These are phyloP conservation scores for Forbesichthys papilliferus DNA, from an alignment of 2,113 vertebrate genomes.

Conservation along the genomic window DNA sequence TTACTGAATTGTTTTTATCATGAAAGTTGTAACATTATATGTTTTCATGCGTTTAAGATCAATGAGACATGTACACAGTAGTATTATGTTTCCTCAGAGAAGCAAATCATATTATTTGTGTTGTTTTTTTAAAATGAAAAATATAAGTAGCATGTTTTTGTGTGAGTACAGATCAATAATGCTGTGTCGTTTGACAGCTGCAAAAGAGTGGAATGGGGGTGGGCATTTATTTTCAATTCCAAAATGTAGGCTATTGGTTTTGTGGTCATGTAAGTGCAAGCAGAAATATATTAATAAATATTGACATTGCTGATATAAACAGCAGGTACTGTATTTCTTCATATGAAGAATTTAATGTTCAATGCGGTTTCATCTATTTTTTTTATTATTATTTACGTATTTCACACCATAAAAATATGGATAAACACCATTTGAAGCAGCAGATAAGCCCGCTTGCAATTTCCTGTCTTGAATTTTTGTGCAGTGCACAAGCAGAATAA, in stretches of 20 bases:
- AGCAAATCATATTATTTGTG: background rate
- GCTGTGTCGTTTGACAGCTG: conserved; percentile 10
- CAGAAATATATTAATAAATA: conserved; percentile 70
- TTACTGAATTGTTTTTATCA: background rate
- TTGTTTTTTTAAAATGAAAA: background rate
- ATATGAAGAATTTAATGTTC: conserved; percentile 58
- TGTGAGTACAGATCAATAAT: conserved; percentile 17
- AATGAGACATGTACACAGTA: background rate
- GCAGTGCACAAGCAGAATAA: conserved; percentile 41
- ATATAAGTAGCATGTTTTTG: background rate
- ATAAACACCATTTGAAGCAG: conserved; percentile 18
- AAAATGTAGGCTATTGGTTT: conserved; percentile 40
- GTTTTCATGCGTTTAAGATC: too few species aligned
- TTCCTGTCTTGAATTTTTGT: conserved; percentile 51
- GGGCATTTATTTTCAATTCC: conserved; percentile 49
- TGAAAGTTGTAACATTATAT: background rate
- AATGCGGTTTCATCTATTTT: conserved; percentile 31
- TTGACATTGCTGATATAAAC: conserved; percentile 62
- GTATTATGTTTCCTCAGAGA: background rate
- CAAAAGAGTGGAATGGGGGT: conserved; percentile 15
- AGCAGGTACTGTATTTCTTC: conserved; percentile 61
- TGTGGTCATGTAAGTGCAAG: conserved; percentile 46
- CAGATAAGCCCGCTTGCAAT: conserved; percentile 40
- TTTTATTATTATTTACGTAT: conserved; percentile 7
- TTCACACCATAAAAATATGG: conserved; percentile 42